Evolutionary conservation across 1,140 invertebrate genomes (phyloP).

Genomic region (Drosophila kohkoa): DNA sequence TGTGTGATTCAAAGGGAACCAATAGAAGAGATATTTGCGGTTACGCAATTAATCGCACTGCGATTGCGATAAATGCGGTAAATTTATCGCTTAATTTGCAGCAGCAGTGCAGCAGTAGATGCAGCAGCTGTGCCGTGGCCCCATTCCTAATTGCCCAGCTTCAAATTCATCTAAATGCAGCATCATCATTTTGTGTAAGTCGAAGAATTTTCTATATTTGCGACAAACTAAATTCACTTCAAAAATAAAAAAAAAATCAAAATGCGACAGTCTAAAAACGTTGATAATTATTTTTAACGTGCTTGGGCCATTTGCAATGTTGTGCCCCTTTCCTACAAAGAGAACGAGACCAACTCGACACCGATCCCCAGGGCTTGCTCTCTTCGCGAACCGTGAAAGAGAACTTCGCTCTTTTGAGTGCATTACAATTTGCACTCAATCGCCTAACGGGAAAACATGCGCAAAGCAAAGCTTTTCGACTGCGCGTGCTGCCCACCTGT

Average conservation of each 20-base stretch:
- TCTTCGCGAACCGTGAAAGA: conserved; percentile 13
- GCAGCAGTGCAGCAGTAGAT: conserved; percentile 41
- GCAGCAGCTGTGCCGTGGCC: conserved; percentile 59
- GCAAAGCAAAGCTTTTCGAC: conserved; percentile 39
- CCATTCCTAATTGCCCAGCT: conserved; percentile 66
- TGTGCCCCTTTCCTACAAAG: conserved; percentile 14
- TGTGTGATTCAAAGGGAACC: conserved; percentile 22
- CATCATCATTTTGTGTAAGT: conserved; percentile 77
- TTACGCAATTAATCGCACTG: conserved; percentile 69
- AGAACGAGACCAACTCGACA: background rate
- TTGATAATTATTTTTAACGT: conserved; percentile 81
- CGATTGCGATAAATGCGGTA: conserved; percentile 58
- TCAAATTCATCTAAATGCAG: conserved; percentile 76
- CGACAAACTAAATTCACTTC: conserved; percentile 32
- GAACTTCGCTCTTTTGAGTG: conserved; percentile 17
- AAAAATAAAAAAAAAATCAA: no score
- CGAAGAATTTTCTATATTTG: conserved; percentile 52
- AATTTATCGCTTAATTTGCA: conserved; percentile 50
- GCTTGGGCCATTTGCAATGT: conserved; percentile 79
- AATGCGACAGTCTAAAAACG: conserved; percentile 59
- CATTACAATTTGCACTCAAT: conserved; percentile 19
- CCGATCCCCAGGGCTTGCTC: conserved; percentile 31
- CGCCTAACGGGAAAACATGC: conserved; percentile 69
- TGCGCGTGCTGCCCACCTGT: conserved; percentile 68
- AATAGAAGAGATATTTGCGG: conserved; percentile 34